Evolutionary conservation across 1,140 invertebrate species (phyloP).

Genomic region (Bombus pyrosoma): DNA sequence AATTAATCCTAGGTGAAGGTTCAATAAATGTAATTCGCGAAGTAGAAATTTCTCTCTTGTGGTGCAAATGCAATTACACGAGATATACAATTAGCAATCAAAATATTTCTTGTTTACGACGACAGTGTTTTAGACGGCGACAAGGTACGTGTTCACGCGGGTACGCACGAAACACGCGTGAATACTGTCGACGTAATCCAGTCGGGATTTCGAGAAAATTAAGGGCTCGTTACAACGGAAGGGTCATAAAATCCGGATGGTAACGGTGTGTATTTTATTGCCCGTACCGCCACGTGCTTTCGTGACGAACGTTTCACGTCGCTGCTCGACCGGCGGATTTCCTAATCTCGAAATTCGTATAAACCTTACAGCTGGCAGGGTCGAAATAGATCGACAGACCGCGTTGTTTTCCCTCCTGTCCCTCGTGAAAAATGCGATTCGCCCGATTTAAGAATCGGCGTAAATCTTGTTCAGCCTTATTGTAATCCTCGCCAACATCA

Average conservation of each 20-base stretch:
- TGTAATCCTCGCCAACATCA: conserved; percentile 2
- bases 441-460: conserved; percentile 6
- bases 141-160: background rate
- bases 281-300: background rate
- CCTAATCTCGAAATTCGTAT: conserved; percentile 49
- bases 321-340: conserved; percentile 5
- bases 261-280: conserved; percentile 55
- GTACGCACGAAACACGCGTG: no score
- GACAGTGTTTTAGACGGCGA: background rate
- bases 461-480: conserved; percentile 21
- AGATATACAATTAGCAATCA: conserved; percentile 11
- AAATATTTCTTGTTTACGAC: conserved; percentile 2
- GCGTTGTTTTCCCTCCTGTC: background rate
- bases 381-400: background rate
- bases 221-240: conserved; percentile 56
- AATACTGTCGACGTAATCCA: conserved; percentile 17
- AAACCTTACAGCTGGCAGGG: conserved; percentile 36
- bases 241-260: conserved; percentile 48
- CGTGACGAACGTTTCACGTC: conserved; percentile 32
- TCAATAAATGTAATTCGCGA: background rate
- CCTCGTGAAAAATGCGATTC: background rate
- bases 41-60: background rate
- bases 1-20: background rate
- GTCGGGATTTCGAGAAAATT: conserved; percentile 50
- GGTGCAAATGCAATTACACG: background rate